Percentiles rank a stretch among this genome's conserved stretches.
These are phyloP conservation scores for Hippoglossus hippoglossus DNA, from an alignment of 2,797 vertebrate genomes.

Conservation along the genomic window DNA sequence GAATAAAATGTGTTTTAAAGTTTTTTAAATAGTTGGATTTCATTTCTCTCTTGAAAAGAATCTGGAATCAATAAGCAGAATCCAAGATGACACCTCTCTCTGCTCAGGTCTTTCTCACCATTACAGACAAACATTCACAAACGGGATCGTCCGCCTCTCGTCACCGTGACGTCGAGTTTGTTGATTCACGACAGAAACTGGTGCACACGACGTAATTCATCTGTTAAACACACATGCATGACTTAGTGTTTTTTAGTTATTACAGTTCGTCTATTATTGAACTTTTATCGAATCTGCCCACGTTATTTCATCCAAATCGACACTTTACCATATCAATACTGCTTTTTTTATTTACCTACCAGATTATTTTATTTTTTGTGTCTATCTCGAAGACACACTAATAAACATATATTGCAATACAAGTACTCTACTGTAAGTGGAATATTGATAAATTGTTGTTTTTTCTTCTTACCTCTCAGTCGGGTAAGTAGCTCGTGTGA, in stretches of 20 bases:
- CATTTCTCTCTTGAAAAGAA: not conserved
- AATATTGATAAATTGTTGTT: constrained; percentile 38
- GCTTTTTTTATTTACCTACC: constrained; percentile 18
- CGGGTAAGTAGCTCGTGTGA: constrained; percentile 38
- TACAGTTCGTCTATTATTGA: constrained; percentile 78
- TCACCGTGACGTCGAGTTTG: too few relatives aligned
- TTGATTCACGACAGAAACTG: constrained; percentile 8
- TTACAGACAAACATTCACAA: not conserved
- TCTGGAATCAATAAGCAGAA: not conserved
- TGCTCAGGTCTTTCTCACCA: not conserved
- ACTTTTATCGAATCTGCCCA: constrained; percentile 56
- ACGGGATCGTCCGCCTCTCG: not conserved
- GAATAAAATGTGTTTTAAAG: too few relatives aligned
- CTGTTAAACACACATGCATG: constrained; percentile 53
- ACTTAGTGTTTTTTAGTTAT: constrained; percentile 72
- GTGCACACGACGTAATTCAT: constrained; percentile 73
- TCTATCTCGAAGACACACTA: constrained; percentile 45
- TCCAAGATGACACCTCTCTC: constrained; percentile 3
- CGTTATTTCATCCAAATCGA: constrained; percentile 34
- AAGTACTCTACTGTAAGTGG: constrained; percentile 69
- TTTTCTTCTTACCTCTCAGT: constrained; percentile 12
- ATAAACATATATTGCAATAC: constrained; percentile 58
- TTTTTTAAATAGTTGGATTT: not conserved
- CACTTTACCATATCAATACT: constrained; percentile 34
- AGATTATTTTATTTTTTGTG: constrained; percentile 61